A percentile compares a stretch with the other conserved stretches of the same genome.
phyloP scores from a whole-genome alignment of 2,888 invertebrate species.

The Platycheirus albimanus region DNA sequence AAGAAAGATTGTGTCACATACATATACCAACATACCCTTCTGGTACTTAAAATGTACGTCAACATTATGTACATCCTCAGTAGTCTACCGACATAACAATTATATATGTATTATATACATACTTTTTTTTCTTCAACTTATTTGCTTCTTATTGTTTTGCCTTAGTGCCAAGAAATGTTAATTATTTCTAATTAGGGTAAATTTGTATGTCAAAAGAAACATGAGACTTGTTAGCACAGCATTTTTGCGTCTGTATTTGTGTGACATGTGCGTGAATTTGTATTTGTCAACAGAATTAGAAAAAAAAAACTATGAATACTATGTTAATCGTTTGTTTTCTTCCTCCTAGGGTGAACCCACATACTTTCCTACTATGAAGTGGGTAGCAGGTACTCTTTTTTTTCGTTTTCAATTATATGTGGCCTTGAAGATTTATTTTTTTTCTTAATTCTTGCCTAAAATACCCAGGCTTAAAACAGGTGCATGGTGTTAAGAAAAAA shows the following conservation, averaged over 20 bases:
- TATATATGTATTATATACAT: neutral
- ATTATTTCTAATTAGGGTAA: constrained; percentile 67
- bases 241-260: neutral
- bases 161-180: constrained; percentile 60
- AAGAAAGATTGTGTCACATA: constrained; percentile 9
- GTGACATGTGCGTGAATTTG: constrained; percentile 16
- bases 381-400: constrained; percentile 4
- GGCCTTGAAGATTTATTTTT: constrained; percentile 48
- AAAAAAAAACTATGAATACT: constrained; percentile 34
- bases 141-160: constrained; percentile 22
- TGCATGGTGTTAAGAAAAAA: neutral
- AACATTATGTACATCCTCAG: neutral
- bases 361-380: neutral
- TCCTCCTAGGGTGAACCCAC: neutral
- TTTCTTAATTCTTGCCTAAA: constrained; percentile 8
- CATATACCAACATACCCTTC: neutral
- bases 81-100: neutral
- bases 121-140: constrained; percentile 8
- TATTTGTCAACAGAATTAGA: constrained; percentile 2
- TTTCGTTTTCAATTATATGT: constrained; percentile 52
- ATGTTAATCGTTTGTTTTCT: constrained; percentile 51
- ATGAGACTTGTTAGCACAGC: constrained; percentile 21
- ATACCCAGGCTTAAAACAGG: neutral
- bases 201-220: constrained; percentile 63
- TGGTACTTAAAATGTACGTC: neutral